Conservation (phyloP, 2,113 vertebrate genomes). For the Plestiodon gilberti region DNA sequence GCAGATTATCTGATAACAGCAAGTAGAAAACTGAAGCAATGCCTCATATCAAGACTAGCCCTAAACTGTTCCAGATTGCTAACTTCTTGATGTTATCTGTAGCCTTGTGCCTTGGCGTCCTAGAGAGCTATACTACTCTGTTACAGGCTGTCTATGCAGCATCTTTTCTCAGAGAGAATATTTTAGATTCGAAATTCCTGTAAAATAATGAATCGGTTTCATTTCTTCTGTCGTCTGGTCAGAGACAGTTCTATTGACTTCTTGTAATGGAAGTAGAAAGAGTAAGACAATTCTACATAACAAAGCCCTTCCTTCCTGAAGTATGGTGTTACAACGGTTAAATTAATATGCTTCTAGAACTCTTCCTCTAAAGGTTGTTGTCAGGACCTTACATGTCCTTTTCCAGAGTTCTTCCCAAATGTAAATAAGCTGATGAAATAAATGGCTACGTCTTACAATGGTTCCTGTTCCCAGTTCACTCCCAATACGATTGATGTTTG, state of each 20-base stretch:
- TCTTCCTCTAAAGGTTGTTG: neutral
- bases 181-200: neutral
- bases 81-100: neutral
- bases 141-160: neutral
- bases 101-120: neutral
- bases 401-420: neutral
- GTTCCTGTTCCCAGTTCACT: neutral
- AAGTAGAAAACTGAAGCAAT: neutral
- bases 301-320: neutral
- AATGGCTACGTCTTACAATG: neutral
- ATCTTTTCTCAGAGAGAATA: neutral
- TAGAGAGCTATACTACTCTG: neutral
- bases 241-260: neutral
- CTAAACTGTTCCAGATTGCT: neutral
- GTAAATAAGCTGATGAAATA: slow-evolving; percentile 13
- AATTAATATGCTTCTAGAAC: neutral
- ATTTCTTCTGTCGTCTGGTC: neutral
- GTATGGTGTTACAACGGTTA: neutral
- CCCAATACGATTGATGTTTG: neutral
- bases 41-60: neutral
- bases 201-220: neutral
- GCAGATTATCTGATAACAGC: neutral
- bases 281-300: neutral
- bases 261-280: neutral
- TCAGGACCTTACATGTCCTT: neutral